Evolutionary conservation across 35 echinoderm and acorn worm genomes (phyloP).

Genomic region (Ptychodera flava): DNA sequence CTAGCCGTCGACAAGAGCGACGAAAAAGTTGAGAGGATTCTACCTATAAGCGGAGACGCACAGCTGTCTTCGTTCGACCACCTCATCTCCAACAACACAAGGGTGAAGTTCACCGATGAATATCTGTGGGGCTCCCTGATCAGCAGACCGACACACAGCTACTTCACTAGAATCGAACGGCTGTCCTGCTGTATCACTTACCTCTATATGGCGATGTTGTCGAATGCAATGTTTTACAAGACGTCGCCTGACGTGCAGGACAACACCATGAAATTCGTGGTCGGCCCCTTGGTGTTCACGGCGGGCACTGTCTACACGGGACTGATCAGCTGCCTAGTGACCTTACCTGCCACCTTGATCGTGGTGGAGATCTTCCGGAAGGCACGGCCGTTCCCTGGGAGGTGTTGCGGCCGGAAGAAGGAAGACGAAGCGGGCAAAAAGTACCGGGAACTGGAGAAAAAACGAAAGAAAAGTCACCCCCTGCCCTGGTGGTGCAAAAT

Average conservation of each 20-base stretch:
- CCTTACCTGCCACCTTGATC: neutral
- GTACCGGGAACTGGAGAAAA: neutral
- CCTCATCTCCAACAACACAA: neutral
- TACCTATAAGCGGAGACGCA: conserved; percentile 36
- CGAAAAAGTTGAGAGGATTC: conserved; percentile 31
- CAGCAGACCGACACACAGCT: neutral
- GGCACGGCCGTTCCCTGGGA: neutral
- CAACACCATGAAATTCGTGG: neutral
- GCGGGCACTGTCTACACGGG: neutral
- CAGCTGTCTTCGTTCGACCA: conserved; percentile 11
- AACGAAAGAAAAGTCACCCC: conserved; percentile 21
- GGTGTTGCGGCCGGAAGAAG: neutral
- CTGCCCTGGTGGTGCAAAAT: neutral
- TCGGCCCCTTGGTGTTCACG: neutral
- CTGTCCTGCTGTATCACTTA: neutral
- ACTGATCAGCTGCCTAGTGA: neutral
- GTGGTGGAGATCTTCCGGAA: neutral
- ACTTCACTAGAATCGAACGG: neutral
- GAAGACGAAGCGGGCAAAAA: neutral
- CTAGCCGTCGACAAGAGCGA: conserved; percentile 52
- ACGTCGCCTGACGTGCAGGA: neutral
- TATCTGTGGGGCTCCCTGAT: neutral
- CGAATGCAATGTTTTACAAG: neutral
- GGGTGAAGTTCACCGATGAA: neutral
- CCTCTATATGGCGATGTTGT: neutral